A percentile compares a stretch with the other conserved stretches of the same genome.
Conservation (phyloP, 1,140 invertebrate species). For the Cyrtorhinus lividipennis region DNA sequence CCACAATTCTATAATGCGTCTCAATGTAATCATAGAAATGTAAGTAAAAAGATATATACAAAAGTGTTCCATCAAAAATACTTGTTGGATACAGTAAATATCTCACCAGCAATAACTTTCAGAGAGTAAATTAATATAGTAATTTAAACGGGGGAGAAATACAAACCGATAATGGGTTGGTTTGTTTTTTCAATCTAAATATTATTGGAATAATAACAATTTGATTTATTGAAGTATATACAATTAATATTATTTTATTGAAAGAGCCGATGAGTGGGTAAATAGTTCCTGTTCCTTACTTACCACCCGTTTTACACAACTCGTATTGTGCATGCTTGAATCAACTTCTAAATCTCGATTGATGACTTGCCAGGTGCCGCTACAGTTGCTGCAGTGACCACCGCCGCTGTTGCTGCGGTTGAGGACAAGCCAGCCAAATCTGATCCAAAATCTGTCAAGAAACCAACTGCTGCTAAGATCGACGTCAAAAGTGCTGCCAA, state of each 20-base stretch:
- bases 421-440: conserved; percentile 11
- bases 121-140: no score
- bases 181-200: no score
- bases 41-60: no score
- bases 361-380: conserved; percentile 9
- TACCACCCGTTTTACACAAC: background rate
- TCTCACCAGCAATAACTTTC: no score
- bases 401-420: conserved; percentile 10
- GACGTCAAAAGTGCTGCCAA: conserved; percentile 1
- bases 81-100: no score
- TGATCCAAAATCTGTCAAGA: conserved; percentile 8
- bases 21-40: no score
- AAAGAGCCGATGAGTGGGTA: background rate
- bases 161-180: no score
- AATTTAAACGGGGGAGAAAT: no score
- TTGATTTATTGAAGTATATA: background rate
- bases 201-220: no score
- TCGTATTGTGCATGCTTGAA: background rate
- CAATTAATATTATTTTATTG: background rate
- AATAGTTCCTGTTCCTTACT: background rate
- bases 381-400: conserved; percentile 20
- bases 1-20: no score
- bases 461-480: conserved; percentile 15
- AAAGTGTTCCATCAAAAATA: no score
- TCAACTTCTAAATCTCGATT: background rate